Evolutionary conservation across 2,113 vertebrate species (phyloP).

Genomic region (Pollimyrus isidori): DNA sequence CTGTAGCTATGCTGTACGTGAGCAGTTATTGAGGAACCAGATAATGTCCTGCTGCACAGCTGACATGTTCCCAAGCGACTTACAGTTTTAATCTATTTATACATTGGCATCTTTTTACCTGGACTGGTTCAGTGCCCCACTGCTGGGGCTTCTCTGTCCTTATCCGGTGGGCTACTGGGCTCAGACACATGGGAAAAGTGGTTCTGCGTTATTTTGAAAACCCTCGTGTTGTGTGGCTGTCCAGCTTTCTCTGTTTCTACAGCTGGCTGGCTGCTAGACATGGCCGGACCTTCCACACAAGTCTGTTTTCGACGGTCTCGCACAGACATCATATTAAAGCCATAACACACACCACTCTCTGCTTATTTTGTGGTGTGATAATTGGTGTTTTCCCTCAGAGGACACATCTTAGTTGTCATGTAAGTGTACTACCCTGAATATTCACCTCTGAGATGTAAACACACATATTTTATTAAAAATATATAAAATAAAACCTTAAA

Average conservation of each 20-base stretch:
- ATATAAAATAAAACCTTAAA: background rate
- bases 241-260: background rate
- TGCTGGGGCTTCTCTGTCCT: background rate
- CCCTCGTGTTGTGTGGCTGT: background rate
- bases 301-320: background rate
- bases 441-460: background rate
- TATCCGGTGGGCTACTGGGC: background rate
- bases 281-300: background rate
- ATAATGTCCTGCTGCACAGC: background rate
- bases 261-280: background rate
- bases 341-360: background rate
- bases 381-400: constrained; percentile 16
- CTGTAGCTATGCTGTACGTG: background rate
- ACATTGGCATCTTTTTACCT: background rate
- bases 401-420: background rate
- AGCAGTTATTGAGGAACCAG: background rate
- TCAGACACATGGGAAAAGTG: background rate
- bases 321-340: background rate
- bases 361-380: constrained; percentile 16
- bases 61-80: background rate
- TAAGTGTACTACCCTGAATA: background rate
- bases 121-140: background rate
- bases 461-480: background rate
- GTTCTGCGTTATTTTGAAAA: background rate
- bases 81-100: background rate